Conservation (phyloP, 1,140 invertebrate genomes). For the Episyrphus balteatus region DNA sequence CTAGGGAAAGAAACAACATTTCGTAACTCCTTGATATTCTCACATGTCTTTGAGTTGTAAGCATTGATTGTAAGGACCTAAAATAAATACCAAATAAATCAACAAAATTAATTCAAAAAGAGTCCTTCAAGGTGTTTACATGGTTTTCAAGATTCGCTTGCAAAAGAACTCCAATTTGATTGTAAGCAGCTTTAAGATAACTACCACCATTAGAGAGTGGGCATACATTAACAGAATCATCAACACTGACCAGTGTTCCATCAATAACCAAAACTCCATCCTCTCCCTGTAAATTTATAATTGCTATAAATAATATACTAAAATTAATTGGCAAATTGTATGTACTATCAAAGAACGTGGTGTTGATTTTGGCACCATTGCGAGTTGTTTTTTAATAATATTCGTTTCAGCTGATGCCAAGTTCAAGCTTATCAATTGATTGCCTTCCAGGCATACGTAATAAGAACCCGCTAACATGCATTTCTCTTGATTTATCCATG, state of each 20-base stretch:
- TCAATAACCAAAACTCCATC: constrained; percentile 21
- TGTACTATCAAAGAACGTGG: constrained; percentile 2
- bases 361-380: not conserved
- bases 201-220: constrained; percentile 11
- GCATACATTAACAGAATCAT: constrained; percentile 21
- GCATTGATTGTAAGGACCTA: constrained; percentile 24
- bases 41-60: constrained; percentile 22
- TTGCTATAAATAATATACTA: not conserved
- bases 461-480: constrained; percentile 52
- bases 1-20: constrained; percentile 15
- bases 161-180: constrained; percentile 20
- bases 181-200: constrained; percentile 21
- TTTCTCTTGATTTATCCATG: constrained; percentile 53
- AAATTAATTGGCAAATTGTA: not conserved
- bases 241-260: constrained; percentile 20
- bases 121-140: constrained; percentile 9
- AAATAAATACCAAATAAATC: not conserved
- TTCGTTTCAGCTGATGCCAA: constrained; percentile 30
- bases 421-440: constrained; percentile 40
- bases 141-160: constrained; percentile 16
- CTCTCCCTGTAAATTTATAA: constrained; percentile 14
- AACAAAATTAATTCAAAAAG: not conserved
- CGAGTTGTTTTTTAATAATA: constrained; percentile 11
- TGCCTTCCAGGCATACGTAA: constrained; percentile 45
- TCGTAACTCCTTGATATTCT: constrained; percentile 17